Evolutionary conservation across 2,797 vertebrate species (phyloP), one percentile per base, ranked within the genome.

Genomic region (Molothrus aeneus): DNA sequence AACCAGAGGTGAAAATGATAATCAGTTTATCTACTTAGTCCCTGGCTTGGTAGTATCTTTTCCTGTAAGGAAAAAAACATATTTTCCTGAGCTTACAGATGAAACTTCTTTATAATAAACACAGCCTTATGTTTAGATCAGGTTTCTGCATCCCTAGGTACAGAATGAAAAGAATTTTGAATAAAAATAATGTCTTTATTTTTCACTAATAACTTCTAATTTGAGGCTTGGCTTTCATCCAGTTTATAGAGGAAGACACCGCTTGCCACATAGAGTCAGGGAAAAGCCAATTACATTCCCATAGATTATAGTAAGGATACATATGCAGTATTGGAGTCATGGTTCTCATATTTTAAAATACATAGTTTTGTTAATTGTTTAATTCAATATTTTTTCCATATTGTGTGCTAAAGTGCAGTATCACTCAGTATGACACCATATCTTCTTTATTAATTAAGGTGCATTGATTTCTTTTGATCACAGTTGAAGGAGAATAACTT

Each of bases 401-500:
- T 38, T 66, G 10, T 70, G 13, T 77, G 53, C 11, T 77, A 51
- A 32, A 48, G 24, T 34, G 53, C 34, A 64, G 9, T 72, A 61
- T 21, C 53, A 12, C 45, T 75, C 63, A 38, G 51, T 59, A 43
- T 84, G 61, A 42, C 34, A 32, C 60, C 43, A 26, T 21, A 69
- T n/a, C 12, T 17, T 82, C 77, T 86, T 47, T 86, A n/a, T 79
- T 83, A 32, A 17, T 56, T 86, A 70, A 56, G 38, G 17, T 77
- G 26, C 57, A 85, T 82, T 91, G 50, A 68, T 64, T 60, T 92
- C 34, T 73, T 80, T 72, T 81, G 80, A 56, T 80, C 51, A 73
- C 64, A 60, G 48, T 48, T 93, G 45, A 91, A 43, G 90, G 87
- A 94, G 73, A 80, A 10, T 92, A 78, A 60, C 32, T 80, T 95